Evolutionary conservation across 1,140 invertebrate genomes (phyloP).

Genomic region (Hetaerina americana): DNA sequence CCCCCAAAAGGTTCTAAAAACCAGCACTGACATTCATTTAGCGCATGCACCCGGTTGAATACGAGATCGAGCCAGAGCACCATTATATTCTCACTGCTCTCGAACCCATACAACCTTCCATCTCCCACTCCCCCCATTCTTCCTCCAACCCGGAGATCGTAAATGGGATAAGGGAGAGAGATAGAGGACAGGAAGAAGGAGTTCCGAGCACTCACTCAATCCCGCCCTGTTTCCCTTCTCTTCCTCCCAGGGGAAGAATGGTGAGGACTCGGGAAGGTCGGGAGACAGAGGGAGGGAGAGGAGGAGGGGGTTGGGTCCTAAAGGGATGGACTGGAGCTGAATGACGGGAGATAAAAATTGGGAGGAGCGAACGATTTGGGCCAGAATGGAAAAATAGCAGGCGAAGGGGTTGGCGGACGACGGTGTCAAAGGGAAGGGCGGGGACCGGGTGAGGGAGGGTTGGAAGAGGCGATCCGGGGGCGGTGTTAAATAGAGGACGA

Average conservation of each 20-base stretch:
- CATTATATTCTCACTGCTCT: too few species aligned
- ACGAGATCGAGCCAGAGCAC: too few species aligned
- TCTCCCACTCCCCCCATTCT: neutral
- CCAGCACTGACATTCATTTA: too few species aligned
- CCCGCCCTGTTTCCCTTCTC: too few species aligned
- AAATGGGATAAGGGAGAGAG: neutral
- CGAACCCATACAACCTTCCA: too few species aligned
- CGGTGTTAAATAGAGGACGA: neutral
- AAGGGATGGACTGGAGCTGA: neutral
- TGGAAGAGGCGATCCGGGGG: neutral
- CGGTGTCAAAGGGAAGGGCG: neutral
- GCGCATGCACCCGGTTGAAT: too few species aligned
- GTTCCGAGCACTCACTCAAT: neutral
- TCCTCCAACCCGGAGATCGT: neutral
- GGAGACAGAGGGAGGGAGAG: too few species aligned
- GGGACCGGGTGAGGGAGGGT: neutral
- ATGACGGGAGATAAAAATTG: neutral
- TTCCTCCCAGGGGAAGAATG: neutral
- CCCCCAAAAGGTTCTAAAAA: too few species aligned
- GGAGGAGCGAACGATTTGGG: neutral
- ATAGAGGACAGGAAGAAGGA: too few species aligned
- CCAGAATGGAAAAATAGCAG: neutral
- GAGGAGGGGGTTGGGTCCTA: too few species aligned
- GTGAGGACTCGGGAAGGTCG: too few species aligned
- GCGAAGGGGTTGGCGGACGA: neutral